These are phyloP conservation scores for Alcedo quadribrachys DNA, from an alignment of 2,797 vertebrate species.

Conservation along the genomic window DNA sequence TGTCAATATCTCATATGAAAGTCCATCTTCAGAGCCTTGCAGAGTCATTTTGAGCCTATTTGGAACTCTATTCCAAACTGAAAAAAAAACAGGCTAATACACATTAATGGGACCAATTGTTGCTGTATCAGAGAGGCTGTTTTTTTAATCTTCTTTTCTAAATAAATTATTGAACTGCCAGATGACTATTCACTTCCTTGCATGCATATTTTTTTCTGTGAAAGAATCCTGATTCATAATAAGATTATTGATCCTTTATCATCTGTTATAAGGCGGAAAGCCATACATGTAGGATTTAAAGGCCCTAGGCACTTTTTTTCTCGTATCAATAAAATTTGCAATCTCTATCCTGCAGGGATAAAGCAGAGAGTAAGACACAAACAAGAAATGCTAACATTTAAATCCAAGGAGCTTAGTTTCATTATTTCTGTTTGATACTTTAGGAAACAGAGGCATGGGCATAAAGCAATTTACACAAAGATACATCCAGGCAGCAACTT, in stretches of 20 bases:
- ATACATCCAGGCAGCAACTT: neutral
- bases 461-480: neutral
- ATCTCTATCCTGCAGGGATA: neutral
- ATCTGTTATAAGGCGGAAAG: conserved; percentile 29
- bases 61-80: conserved; percentile 39
- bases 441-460: neutral
- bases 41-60: conserved; percentile 56
- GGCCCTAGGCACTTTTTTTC: conserved; percentile 37
- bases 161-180: conserved; percentile 51
- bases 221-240: conserved; percentile 9
- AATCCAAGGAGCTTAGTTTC: conserved; percentile 7
- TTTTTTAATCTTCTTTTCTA: conserved; percentile 53
- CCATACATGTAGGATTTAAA: neutral
- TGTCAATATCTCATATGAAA: conserved; percentile 36
- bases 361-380: conserved; percentile 28
- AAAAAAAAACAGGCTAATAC: conserved; percentile 69
- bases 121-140: neutral
- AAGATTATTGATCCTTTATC: conserved; percentile 56
- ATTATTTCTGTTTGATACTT: neutral
- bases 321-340: conserved; percentile 56
- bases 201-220: neutral
- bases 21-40: conserved; percentile 41
- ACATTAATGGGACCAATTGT: conserved; percentile 40
- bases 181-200: conserved; percentile 12
- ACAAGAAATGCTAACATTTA: conserved; percentile 23